Conservation (phyloP, 1,140 invertebrate genomes). For the Cyphomyrmex costatus region DNA sequence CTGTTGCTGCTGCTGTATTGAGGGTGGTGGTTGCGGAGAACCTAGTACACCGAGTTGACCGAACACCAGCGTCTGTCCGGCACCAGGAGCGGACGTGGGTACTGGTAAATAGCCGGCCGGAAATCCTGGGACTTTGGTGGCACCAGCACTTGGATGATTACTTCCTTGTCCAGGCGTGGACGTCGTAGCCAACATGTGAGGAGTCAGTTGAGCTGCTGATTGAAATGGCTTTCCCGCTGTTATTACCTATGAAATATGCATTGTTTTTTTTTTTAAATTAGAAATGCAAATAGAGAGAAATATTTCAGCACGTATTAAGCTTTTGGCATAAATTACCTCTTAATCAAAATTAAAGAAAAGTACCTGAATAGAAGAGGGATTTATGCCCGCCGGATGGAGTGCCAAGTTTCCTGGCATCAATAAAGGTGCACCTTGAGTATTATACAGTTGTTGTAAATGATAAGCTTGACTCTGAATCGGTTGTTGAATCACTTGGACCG, state of each 20-base stretch:
- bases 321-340: neutral
- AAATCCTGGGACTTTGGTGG: constrained; percentile 86
- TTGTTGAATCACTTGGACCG: constrained; percentile 93
- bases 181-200: constrained; percentile 92
- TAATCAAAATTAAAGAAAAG: neutral
- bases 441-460: constrained; percentile 92
- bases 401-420: constrained; percentile 93
- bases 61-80: constrained; percentile 93
- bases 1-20: constrained; percentile 84
- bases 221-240: constrained; percentile 94
- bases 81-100: constrained; percentile 92
- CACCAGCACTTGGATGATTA: constrained; percentile 90
- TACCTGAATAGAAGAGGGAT: constrained; percentile 93
- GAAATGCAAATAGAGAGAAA: neutral
- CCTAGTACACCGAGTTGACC: constrained; percentile 92
- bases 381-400: constrained; percentile 91
- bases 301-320: neutral
- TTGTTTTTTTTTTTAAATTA: constrained; percentile 4
- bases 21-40: constrained; percentile 89
- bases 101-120: constrained; percentile 89
- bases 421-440: constrained; percentile 91
- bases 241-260: constrained; percentile 88
- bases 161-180: constrained; percentile 89
- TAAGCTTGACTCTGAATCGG: constrained; percentile 92
- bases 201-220: constrained; percentile 90